phyloP scores from a whole-genome alignment of 2,113 vertebrate genomes.

The Malurus elegans region DNA sequence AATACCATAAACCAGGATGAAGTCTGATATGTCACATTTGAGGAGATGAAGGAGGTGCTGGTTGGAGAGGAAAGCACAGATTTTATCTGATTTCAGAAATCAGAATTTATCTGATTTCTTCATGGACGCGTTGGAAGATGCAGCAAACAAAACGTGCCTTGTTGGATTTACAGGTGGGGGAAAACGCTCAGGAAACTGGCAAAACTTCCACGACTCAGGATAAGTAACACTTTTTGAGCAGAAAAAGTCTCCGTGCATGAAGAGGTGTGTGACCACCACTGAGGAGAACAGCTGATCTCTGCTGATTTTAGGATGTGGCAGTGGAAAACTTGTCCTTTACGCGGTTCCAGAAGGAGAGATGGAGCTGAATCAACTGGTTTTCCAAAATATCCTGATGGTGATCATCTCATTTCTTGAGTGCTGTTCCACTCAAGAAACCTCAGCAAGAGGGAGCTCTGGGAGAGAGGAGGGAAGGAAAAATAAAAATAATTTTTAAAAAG shows the following conservation, averaged over 20 bases:
- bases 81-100: no score
- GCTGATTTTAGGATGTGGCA: background rate
- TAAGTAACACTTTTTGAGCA: background rate
- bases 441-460: background rate
- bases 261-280: background rate
- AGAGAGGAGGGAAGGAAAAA: background rate
- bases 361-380: background rate
- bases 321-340: background rate
- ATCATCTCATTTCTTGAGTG: background rate
- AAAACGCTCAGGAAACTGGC: background rate
- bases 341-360: background rate
- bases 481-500: background rate
- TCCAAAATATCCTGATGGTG: background rate
- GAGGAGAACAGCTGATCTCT: background rate
- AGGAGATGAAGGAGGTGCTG: background rate
- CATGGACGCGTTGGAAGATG: background rate
- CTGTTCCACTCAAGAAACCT: background rate
- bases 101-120: background rate
- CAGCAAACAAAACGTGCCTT: background rate
- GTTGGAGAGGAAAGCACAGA: background rate
- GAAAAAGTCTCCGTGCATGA: fast-evolving
- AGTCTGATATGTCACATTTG: background rate
- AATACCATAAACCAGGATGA: background rate
- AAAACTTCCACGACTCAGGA: background rate
- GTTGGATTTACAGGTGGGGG: background rate